These are phyloP conservation scores for Pygmarrhopalites habei DNA, from an alignment of 1,140 invertebrate genomes.

Conservation along the genomic window DNA sequence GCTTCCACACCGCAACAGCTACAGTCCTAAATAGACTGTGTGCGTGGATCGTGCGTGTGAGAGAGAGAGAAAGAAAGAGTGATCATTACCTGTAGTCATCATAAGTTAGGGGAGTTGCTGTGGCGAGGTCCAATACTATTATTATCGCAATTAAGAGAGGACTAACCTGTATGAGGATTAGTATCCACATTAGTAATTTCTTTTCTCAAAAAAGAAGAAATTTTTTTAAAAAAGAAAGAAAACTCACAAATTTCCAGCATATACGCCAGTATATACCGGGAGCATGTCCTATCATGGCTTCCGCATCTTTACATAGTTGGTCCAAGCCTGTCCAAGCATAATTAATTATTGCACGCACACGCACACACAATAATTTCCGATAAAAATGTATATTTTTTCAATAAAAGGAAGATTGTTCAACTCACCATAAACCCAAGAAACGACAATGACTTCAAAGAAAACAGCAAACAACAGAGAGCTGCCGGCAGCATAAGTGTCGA, in stretches of 20 bases:
- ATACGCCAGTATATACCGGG: slow-evolving; percentile 57
- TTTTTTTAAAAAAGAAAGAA: background rate
- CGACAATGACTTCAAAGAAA: slow-evolving; percentile 77
- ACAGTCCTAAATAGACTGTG: no score
- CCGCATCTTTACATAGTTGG: slow-evolving; percentile 50
- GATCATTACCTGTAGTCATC: slow-evolving; percentile 46
- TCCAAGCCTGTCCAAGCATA: slow-evolving; percentile 43
- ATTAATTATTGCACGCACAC: background rate
- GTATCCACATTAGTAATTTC: background rate
- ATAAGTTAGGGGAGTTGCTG: slow-evolving; percentile 24
- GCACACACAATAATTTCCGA: background rate
- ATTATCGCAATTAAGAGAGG: slow-evolving; percentile 23
- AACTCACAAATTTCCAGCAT: slow-evolving; percentile 57
- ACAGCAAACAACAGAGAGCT: slow-evolving; percentile 82
- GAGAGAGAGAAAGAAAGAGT: no score
- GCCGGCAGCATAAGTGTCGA: slow-evolving; percentile 78
- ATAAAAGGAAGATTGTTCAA: no score
- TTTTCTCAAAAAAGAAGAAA: background rate
- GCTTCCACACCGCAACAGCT: no score
- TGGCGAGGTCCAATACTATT: slow-evolving; percentile 33
- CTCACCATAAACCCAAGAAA: slow-evolving; percentile 85
- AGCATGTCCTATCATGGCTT: slow-evolving; percentile 54
- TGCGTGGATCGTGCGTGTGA: no score
- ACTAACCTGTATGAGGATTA: no score
- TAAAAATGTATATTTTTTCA: no score